These are phyloP conservation scores for Mormyrops attenuatus DNA, from an alignment of 2,797 vertebrate genomes.

Conservation along the genomic window DNA sequence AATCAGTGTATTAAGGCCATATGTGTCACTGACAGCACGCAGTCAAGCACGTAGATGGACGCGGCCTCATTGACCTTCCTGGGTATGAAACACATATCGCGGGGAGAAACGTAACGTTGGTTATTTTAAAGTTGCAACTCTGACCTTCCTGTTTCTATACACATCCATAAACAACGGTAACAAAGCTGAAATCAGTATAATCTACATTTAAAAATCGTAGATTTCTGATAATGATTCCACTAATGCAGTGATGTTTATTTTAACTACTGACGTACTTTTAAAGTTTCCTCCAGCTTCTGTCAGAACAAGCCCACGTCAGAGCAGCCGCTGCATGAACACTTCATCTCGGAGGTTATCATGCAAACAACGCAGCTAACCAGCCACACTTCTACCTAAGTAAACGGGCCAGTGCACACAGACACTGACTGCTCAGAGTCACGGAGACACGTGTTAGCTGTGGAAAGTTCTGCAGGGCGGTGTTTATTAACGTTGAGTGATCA, in stretches of 20 bases:
- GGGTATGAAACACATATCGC: background rate
- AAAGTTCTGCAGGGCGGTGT: background rate
- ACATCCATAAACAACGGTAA: background rate
- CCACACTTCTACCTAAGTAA: background rate
- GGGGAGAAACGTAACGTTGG: background rate
- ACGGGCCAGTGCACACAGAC: background rate
- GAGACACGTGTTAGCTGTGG: background rate
- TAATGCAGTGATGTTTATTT: background rate
- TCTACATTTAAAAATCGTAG: background rate
- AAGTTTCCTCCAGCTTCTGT: background rate
- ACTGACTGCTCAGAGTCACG: background rate
- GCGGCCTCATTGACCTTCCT: too few relatives aligned
- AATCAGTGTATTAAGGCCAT: too few relatives aligned
- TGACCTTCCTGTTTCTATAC: background rate
- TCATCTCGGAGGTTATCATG: background rate
- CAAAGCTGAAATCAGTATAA: background rate
- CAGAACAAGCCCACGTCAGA: background rate
- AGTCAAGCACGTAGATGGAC: too few relatives aligned
- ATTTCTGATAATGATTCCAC: background rate
- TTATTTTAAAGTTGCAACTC: background rate
- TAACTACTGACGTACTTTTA: background rate
- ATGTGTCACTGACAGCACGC: too few relatives aligned
- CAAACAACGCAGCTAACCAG: background rate
- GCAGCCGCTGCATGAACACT: background rate
- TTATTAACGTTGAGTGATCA: background rate